phyloP scores from a whole-genome alignment of 2,797 vertebrate species.

The Sphenodon punctatus region DNA sequence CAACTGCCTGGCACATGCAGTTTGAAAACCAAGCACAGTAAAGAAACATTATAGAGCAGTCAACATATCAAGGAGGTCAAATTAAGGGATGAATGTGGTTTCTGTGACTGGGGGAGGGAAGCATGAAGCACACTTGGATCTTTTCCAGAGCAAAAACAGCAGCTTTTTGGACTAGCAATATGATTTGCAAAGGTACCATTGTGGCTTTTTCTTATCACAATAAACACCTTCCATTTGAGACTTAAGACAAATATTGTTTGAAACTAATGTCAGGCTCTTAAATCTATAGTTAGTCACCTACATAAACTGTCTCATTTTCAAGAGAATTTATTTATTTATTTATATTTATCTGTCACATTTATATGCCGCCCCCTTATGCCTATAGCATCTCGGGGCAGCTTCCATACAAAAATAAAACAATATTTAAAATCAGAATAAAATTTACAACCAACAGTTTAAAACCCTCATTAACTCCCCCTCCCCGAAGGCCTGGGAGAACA shows the following conservation, averaged over 20 bases:
- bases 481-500: too few species aligned
- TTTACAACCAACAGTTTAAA: too few species aligned
- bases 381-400: too few species aligned
- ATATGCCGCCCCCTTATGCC: too few species aligned
- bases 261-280: constrained; percentile 1
- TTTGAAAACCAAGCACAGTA: neutral
- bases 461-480: too few species aligned
- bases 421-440: too few species aligned
- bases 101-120: neutral
- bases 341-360: too few species aligned
- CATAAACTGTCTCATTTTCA: neutral
- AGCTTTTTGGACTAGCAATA: constrained; percentile 28
- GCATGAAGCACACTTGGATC: constrained; percentile 4
- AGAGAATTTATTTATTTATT: too few species aligned
- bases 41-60: neutral
- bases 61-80: neutral
- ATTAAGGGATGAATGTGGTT: neutral
- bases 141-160: constrained; percentile 53
- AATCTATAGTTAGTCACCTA: neutral
- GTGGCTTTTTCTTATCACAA: neutral
- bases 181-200: constrained; percentile 15
- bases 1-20: neutral
- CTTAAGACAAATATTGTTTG: constrained; percentile 60
- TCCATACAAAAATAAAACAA: too few species aligned
- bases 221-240: constrained; percentile 5